Evolutionary conservation across 2,113 vertebrate genomes (phyloP).

Genomic region (Aegypius monachus): DNA sequence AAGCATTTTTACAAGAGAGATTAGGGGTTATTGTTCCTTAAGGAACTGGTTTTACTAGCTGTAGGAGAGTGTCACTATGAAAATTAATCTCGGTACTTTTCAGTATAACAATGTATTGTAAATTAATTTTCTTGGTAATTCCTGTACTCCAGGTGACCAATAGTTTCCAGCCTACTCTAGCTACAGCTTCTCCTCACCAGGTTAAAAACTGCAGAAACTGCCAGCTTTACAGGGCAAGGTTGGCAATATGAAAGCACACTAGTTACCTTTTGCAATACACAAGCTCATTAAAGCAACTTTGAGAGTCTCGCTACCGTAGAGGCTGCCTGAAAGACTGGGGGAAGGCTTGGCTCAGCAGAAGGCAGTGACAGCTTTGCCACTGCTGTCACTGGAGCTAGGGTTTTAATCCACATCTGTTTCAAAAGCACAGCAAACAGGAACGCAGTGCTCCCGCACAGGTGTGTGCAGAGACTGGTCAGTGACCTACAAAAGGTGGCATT

Average conservation of each 20-base stretch:
- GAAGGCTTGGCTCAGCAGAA: background rate
- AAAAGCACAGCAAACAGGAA: background rate
- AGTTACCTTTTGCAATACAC: background rate
- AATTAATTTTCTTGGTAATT: conserved; percentile 2
- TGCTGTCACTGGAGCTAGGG: background rate
- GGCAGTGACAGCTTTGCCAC: background rate
- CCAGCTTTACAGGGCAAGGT: background rate
- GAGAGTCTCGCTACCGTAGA: background rate
- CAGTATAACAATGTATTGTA: background rate
- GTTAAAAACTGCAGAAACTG: background rate
- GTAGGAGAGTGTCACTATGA: background rate
- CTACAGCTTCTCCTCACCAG: background rate
- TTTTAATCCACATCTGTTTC: background rate
- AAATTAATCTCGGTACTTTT: conserved; percentile 18
- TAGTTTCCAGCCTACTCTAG: background rate
- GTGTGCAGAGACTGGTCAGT: background rate
- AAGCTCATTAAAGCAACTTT: background rate
- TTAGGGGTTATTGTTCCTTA: background rate
- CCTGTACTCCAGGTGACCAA: background rate
- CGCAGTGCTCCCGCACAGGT: background rate
- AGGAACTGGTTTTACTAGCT: background rate
- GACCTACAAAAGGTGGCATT: background rate
- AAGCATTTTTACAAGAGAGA: conserved; percentile 2
- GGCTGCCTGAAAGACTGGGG: background rate
- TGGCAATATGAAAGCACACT: background rate